Evolutionary conservation across 2,888 invertebrate species (phyloP), one percentile per base, ranked within the genome.

Genomic region (Andrena flavipes): DNA sequence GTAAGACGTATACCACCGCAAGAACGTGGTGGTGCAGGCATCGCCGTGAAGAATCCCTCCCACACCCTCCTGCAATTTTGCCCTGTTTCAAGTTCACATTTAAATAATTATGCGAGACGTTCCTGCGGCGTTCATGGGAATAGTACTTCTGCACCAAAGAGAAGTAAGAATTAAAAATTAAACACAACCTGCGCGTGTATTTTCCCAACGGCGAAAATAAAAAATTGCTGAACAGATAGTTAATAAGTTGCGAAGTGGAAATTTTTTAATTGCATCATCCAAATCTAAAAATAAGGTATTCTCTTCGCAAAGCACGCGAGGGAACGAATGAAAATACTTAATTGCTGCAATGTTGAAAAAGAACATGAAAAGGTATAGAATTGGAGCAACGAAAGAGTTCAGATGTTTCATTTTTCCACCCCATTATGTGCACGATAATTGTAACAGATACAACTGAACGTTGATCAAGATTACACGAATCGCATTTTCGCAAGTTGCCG

Each of bases 1-100:
- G 93, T 93, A 93, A 92, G 91, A 87, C 91, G 91, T 87, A 80
- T 65, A 89, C 88, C 88, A 77, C 89, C 91, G 91, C 86, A 84
- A 84, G 77, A 81, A 87, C 84, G 83, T 67, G 77, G 60, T 77
- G 68, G 69, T 76, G 82, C 82, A 77, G 75, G 74, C 79, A 78
- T 70, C 70, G 63, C 73, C 76, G 42, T 65, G 65, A 79, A 65
- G 77, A 42, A 79, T 78, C 80, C 54, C 59, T 35, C 33, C 51
- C 71, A 56, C 62, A 72, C 72, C 76, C 79, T 77, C 65, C 48
- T 56, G 69, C 68, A 75, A 82, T 83, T 77, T 83, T 70, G 64
- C 51, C 48, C 71, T 69, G 69, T 63, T 76, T 69, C 68, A 54
- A 73, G 48, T 65, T 69, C 69, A 56, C 69, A 82, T 76, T 83